A percentile compares a stretch with the other conserved stretches of the same genome.
These are phyloP conservation scores for mouse (Mus musculus) DNA, from an alignment of 2,113 vertebrate species.

Conservation along the genomic window GRCm39 chrX:10586501-10587000, in stretches of 20 bases:
- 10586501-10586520: not conserved
- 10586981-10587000: not conserved
- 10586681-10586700: not conserved
- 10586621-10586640: conserved; percentile 28
- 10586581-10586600: conserved; percentile 45
- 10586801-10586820: not conserved
- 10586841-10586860: conserved; percentile 60
- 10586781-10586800: conserved; percentile 61
- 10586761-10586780: conserved; percentile 61
- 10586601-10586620: not conserved
- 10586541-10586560: not conserved
- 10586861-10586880: conserved; percentile 67
- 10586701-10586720: not conserved
- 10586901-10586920: conserved; percentile 9
- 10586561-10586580: not conserved
- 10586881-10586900: conserved; percentile 61
- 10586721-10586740: accelerated
- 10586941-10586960: conserved; percentile 58
- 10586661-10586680: conserved; percentile 38
- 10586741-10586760: not conserved
- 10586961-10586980: not conserved
- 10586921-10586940: conserved; percentile 49
- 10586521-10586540: conserved; percentile 1
- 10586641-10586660: conserved; percentile 8
- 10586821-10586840: conserved; percentile 58